Base-by-base conservation (phyloP, 2,888 invertebrate species). In the Parnassius smintheus region DNA sequence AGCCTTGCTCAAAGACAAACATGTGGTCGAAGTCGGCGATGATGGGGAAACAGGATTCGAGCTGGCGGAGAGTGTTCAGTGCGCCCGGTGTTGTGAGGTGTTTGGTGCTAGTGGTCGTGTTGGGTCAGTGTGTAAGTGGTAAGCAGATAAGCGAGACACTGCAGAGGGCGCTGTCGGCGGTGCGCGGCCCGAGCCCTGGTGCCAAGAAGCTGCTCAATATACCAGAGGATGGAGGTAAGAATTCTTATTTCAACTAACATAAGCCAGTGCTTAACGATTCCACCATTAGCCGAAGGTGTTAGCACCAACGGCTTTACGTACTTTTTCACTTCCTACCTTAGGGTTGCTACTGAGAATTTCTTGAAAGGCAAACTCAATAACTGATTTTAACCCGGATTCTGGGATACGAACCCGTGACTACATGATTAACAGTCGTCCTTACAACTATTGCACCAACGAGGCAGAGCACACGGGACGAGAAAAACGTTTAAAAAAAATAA, bases 91-190 rank as follows among this genome's bases (percentile, higher is more conserved):
- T 81, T 59, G 75, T 83, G 81, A 67, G 75, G 74, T 80, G 82
- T 75, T 50, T 79, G 54, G 75, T 87, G 81, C 71, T 85, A 59
- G 78, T 85, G 79, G 60, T 78, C 62, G 77, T 86, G 79, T 69
- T 76, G 45, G 78, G 77, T 60, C 78, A 78, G 70, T 77, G 80
- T 65, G 83, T 72, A 61, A 77, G 78, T 56, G 85, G 83, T 9
- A 91, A 90, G 79, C 91, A 91, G 72, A 92, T 92, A 75, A 92
- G 92, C 74, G 92, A 92, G 80, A 92, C 92, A 67, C 76, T 92
- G 72, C 92, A 92, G 81, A 75, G 92, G 75, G 92, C 92, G 75
- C 78, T 92, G 78, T 92, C 92, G 25, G 92, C 92, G 52, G 92
- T 91, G 4, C 71, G 92, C 0, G 92, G 92, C 1, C 92, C 92